phyloP scores from a whole-genome alignment of 2,797 vertebrate genomes.

The Clarias fuscus region DNA sequence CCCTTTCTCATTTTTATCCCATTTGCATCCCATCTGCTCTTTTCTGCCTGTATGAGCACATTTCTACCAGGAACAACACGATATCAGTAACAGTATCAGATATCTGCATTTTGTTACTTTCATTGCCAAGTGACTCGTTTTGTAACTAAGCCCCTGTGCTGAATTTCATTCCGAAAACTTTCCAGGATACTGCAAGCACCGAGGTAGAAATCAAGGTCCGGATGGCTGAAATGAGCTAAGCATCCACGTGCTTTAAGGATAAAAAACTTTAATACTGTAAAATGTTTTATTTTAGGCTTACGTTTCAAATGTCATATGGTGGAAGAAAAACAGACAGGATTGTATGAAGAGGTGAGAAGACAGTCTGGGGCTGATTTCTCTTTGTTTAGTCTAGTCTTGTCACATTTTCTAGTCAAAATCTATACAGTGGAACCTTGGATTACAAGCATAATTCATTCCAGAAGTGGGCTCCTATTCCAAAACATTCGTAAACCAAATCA shows the following conservation, averaged over 20 bases:
- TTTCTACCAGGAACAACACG: constrained; percentile 3
- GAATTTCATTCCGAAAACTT: background rate
- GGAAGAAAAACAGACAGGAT: background rate
- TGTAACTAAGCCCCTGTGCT: background rate
- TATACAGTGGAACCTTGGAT: too few species aligned
- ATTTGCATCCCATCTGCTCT: background rate
- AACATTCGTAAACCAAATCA: too few species aligned
- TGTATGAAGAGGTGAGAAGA: background rate
- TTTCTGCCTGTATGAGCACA: background rate
- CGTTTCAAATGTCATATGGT: background rate
- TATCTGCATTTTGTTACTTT: constrained; percentile 11
- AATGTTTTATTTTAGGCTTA: background rate
- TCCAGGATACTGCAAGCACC: background rate
- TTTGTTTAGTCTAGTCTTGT: background rate
- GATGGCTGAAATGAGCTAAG: background rate
- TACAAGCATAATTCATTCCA: too few species aligned
- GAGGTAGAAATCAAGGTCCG: background rate
- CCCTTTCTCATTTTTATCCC: background rate
- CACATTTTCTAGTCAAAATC: background rate
- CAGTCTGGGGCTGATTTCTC: background rate
- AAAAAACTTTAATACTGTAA: background rate
- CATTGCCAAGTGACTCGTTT: background rate
- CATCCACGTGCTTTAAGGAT: background rate
- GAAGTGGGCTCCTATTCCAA: too few species aligned
- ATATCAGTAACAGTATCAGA: constrained; percentile 5